Evolutionary conservation across 2,888 invertebrate species (phyloP).

Genomic region (Octonoba sinensis): DNA sequence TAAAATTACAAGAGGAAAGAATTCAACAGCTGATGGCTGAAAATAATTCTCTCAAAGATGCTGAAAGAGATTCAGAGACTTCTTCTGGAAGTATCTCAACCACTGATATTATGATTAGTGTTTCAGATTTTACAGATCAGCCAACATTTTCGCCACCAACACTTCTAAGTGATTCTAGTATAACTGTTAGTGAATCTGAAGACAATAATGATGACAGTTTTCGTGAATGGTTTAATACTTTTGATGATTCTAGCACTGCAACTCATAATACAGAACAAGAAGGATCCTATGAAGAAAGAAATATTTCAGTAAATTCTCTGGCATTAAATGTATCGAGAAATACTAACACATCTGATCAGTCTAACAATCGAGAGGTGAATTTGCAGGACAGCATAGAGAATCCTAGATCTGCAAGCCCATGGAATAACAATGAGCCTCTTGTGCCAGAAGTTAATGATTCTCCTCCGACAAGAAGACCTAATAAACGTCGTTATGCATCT

Average conservation of each 20-base stretch:
- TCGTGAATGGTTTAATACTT: too few species aligned
- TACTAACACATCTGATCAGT: too few species aligned
- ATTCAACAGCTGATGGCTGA: conserved; percentile 31
- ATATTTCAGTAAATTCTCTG: too few species aligned
- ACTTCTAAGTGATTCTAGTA: conserved; percentile 3
- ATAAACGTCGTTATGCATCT: conserved; percentile 8
- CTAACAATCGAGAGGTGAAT: too few species aligned
- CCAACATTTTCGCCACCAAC: neutral
- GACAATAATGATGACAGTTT: too few species aligned
- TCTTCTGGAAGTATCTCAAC: conserved; percentile 25
- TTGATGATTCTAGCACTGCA: too few species aligned
- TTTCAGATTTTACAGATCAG: neutral
- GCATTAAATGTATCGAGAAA: too few species aligned
- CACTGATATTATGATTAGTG: conserved; percentile 16
- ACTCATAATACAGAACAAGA: too few species aligned
- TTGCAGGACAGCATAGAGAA: too few species aligned
- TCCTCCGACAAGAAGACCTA: conserved; percentile 6
- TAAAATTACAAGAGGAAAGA: neutral
- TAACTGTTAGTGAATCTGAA: neutral
- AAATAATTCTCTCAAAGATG: conserved; percentile 16
- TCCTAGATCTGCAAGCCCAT: neutral
- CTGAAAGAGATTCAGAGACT: neutral
- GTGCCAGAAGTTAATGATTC: neutral
- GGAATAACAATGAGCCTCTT: neutral
- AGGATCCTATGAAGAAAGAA: too few species aligned